Percentiles rank a stretch among this genome's conserved stretches.
Evolutionary conservation across 2,113 vertebrate species (phyloP).

Genomic region (Anolis carolinensis): DNA sequence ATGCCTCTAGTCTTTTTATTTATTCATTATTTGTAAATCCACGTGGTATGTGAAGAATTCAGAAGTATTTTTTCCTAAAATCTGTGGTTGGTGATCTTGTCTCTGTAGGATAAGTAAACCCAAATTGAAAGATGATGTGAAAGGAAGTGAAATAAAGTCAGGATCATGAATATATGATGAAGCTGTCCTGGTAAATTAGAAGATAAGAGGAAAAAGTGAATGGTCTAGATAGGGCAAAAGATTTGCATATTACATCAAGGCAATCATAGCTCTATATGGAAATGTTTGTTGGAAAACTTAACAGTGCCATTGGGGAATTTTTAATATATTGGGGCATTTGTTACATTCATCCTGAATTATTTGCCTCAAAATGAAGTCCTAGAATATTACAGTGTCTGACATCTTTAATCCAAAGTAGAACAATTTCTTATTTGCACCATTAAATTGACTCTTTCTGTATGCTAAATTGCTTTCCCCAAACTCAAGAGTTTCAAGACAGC

Average conservation of each 20-base stretch:
- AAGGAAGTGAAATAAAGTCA: conserved; percentile 1
- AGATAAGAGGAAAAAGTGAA: background rate
- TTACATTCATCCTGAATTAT: too few species aligned
- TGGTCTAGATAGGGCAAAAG: background rate
- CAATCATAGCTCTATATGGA: background rate
- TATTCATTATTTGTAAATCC: conserved; percentile 5
- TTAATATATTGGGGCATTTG: too few species aligned
- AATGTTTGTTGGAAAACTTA: background rate
- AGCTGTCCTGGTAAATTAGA: conserved; percentile 1
- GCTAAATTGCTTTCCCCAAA: too few species aligned
- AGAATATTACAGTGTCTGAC: too few species aligned
- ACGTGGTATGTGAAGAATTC: conserved; percentile 17
- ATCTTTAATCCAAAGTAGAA: too few species aligned
- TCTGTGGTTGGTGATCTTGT: conserved; percentile 18
- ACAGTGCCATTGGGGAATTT: background rate
- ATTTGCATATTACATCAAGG: background rate
- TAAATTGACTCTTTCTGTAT: too few species aligned
- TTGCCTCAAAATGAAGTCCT: too few species aligned
- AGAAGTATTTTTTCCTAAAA: conserved; percentile 22
- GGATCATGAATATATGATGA: conserved; percentile 15
- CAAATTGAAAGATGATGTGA: conserved; percentile 14
- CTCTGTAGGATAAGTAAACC: conserved; percentile 2
- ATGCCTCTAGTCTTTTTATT: background rate
- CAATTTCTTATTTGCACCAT: too few species aligned
- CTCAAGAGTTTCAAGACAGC: too few species aligned